Evolutionary conservation across 2,113 vertebrate species (phyloP), one percentile per base, ranked within the genome.

Genomic region (Xiphophorus hellerii): DNA sequence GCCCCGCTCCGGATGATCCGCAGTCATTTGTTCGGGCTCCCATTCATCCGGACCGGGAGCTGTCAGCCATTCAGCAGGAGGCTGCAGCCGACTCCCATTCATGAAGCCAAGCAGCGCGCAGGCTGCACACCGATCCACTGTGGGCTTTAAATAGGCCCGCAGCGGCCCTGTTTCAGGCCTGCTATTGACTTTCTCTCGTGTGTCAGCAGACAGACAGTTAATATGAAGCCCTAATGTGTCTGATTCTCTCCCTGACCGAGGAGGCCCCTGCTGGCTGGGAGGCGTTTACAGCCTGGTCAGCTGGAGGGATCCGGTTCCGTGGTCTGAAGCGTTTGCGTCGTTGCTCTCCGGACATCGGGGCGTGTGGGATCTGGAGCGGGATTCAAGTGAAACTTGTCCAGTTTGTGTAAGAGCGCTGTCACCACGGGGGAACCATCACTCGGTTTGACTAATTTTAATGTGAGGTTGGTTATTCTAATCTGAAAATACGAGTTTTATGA

Each of bases 101-200:
- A 93, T 93, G 90, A 93, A 92, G 88, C 90, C 83, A 37, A 2
- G 35, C 81, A 83, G 74, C 76, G 73, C 81, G 79, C 84, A 83
- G 87, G 71, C 76, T 77, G 81, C 84, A 87, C 81, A 80, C 67
- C 67, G 62, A 71, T 54, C 76, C 79, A 70, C 83, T 86, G 82
- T 54, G 51, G 81, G 75, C 85, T 83, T 73, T 69, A 82, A 80
- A 80, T 65, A 79, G 89, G 86, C 89, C 86, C 42, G 81, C 84
- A 70, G 67, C 3, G 82, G 88, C 80, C 89, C 86, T 65, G 83
- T 15, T 74, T 20, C 31, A 70, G 86, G 84, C 86, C 88, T 71
- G 58, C 42, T 90, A 91, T 92, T 89, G 90, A 90, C 87, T 92
- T 90, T 74, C 64, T 92, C 90, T 89, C 85, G 64, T 71, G 78